Percentiles rank a stretch among this genome's conserved stretches.
These are phyloP conservation scores for Molanna angustata DNA, from an alignment of 2,888 invertebrate genomes.

Conservation along the genomic window DNA sequence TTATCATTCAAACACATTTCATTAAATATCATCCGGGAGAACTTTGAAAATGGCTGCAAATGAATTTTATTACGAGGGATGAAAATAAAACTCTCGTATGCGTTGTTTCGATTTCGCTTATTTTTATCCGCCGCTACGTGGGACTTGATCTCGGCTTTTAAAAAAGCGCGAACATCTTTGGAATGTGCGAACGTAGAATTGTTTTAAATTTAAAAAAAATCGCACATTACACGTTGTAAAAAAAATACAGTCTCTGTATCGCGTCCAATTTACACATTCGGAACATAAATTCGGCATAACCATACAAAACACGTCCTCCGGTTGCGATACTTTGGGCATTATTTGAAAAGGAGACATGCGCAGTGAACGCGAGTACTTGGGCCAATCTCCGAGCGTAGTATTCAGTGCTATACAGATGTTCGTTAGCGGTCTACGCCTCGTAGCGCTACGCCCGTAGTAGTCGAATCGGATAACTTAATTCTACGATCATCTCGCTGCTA, in stretches of 20 bases:
- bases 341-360: constrained; percentile 26
- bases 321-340: constrained; percentile 11
- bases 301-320: constrained; percentile 8
- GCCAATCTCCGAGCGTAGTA: constrained; percentile 24
- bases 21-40: no score
- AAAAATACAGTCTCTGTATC: no score
- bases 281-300: constrained; percentile 8
- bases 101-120: no score
- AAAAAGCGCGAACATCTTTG: no score
- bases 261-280: constrained; percentile 11
- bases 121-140: no score
- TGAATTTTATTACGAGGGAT: no score
- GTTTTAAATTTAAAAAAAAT: constrained; percentile 6
- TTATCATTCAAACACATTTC: no score
- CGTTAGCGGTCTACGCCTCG: constrained; percentile 20
- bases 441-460: constrained; percentile 1
- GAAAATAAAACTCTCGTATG: no score
- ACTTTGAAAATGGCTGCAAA: no score
- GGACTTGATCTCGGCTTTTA: no score
- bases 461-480: no score
- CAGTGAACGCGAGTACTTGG: constrained; percentile 13
- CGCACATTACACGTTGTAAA: not conserved
- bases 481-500: no score
- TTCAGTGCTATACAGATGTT: constrained; percentile 23
- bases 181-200: not conserved